phyloP scores from a whole-genome alignment of 2,888 invertebrate genomes.

The Agrochola circellaris region DNA sequence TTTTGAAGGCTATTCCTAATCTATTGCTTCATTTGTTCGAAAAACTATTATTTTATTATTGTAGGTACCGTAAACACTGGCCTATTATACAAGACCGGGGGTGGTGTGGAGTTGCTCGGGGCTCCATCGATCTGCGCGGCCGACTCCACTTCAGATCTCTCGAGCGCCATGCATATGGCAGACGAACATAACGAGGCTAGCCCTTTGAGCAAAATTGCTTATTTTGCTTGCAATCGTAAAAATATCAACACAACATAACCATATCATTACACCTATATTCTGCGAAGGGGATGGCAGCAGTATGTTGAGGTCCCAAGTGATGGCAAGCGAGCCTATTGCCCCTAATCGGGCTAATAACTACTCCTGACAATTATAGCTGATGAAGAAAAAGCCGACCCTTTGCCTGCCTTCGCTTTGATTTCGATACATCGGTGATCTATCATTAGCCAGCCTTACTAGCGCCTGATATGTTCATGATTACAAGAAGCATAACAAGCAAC shows the following conservation, averaged over 20 bases:
- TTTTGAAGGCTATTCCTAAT: too few species aligned
- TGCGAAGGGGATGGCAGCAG: not conserved
- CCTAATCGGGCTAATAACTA: not conserved
- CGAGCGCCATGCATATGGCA: not conserved
- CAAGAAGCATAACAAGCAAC: conserved; percentile 1
- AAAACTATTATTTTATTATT: not conserved
- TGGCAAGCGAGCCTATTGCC: not conserved
- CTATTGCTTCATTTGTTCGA: too few species aligned
- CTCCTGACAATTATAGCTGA: not conserved
- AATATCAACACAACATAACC: not conserved
- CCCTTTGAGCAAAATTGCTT: not conserved
- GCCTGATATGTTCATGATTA: not conserved
- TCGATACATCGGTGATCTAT: not conserved
- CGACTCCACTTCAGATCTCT: not conserved
- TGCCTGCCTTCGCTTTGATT: not conserved
- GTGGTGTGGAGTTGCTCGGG: not conserved
- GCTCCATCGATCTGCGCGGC: conserved; percentile 27
- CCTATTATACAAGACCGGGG: not conserved
- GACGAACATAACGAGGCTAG: not conserved
- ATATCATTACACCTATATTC: too few species aligned
- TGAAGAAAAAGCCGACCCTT: not conserved
- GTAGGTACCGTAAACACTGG: not conserved
- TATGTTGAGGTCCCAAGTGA: not conserved
- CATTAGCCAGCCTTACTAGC: not conserved
- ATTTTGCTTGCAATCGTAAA: not conserved